Percentiles rank a stretch among this genome's conserved stretches.
These are phyloP conservation scores for Zaprionus tsacasi DNA, from an alignment of 1,140 invertebrate species.

Conservation along the genomic window DNA sequence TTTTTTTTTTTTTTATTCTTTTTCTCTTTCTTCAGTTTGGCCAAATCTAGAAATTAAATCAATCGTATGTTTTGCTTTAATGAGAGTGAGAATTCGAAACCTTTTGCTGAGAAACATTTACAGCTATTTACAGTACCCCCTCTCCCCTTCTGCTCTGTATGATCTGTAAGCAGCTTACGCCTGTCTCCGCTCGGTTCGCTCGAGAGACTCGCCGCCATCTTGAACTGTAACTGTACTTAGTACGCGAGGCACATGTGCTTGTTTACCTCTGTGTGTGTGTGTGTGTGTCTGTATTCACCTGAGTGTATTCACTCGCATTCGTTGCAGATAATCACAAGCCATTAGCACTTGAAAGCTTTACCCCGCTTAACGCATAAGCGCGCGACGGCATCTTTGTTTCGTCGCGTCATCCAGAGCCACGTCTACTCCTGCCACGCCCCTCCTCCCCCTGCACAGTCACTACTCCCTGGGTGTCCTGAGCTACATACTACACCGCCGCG, in stretches of 20 bases:
- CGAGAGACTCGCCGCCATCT: not conserved
- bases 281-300: not conserved
- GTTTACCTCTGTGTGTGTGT: not conserved
- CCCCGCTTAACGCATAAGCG: slow-evolving; percentile 12
- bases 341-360: slow-evolving; percentile 43
- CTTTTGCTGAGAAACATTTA: not conserved
- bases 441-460: not conserved
- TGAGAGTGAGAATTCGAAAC: not conserved
- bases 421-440: not conserved
- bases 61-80: slow-evolving; percentile 1
- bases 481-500: not conserved
- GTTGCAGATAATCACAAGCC: slow-evolving; percentile 34
- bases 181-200: not conserved
- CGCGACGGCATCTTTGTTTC: not conserved
- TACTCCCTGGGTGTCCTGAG: not conserved
- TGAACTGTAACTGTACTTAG: slow-evolving; percentile 3
- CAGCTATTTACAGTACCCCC: not conserved
- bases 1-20: not conserved
- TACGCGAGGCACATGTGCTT: not conserved
- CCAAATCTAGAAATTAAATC: too few species aligned
- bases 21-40: too few species aligned
- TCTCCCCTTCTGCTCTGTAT: not conserved
- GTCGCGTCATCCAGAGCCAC: not conserved
- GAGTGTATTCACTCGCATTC: slow-evolving; percentile 17
- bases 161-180: slow-evolving; percentile 1